Evolutionary conservation across 2,888 invertebrate species (phyloP).

Genomic region (Agrotis segetum): DNA sequence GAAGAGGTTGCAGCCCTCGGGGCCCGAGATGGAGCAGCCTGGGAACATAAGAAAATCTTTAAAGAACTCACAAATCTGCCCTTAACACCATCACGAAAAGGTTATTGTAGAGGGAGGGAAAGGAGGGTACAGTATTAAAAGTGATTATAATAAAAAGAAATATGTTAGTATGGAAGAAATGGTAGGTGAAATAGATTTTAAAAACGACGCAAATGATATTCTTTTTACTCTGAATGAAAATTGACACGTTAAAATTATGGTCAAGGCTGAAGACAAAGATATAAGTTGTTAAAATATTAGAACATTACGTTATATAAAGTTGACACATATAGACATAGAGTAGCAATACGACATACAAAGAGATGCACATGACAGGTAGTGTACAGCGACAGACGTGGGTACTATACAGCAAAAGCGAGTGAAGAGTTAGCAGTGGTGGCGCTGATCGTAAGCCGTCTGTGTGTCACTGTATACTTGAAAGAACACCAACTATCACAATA

Average conservation of each 20-base stretch:
- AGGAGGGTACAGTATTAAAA: not conserved
- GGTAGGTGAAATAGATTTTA: constrained; percentile 20
- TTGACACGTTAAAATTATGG: constrained; percentile 1
- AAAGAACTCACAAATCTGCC: constrained; percentile 92
- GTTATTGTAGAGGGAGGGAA: constrained; percentile 17
- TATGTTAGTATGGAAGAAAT: constrained; percentile 10
- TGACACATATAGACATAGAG: constrained; percentile 32
- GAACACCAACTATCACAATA: constrained; percentile 50
- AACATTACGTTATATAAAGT: constrained; percentile 16
- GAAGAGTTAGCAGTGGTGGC: constrained; percentile 35
- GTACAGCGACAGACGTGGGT: constrained; percentile 70
- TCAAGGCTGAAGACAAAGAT: constrained; percentile 10
- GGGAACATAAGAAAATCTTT: constrained; percentile 94
- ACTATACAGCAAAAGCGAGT: constrained; percentile 28
- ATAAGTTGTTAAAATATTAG: constrained; percentile 16
- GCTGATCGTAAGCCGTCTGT: constrained; percentile 30
- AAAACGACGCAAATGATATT: constrained; percentile 1
- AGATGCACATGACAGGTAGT: constrained; percentile 67
- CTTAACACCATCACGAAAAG: constrained; percentile 70
- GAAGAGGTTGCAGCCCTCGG: constrained; percentile 99
- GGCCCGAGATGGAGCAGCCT: constrained; percentile 99
- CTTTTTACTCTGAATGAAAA: constrained; percentile 15
- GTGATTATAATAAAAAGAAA: not conserved
- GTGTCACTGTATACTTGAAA: constrained; percentile 53
- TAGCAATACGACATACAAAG: constrained; percentile 61